A percentile compares a stretch with the other conserved stretches of the same genome.
These are phyloP conservation scores for Pyrgilauda ruficollis DNA, from an alignment of 2,113 vertebrate species.

Conservation along the genomic window DNA sequence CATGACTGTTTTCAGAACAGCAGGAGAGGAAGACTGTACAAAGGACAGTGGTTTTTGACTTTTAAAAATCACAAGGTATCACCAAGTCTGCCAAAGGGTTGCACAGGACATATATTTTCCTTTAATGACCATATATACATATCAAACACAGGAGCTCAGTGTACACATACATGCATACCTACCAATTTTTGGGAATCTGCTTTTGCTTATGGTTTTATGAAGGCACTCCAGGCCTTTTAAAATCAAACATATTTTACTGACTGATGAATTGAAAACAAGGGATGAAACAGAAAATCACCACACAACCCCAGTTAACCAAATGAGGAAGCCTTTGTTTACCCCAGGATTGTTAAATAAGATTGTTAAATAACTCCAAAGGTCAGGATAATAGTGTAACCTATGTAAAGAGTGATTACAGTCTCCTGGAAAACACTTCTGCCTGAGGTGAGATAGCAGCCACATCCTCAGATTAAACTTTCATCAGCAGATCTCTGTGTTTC, in stretches of 20 bases:
- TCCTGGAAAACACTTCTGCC: constrained; percentile 37
- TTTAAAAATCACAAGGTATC: neutral
- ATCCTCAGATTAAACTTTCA: constrained; percentile 80
- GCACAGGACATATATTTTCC: neutral
- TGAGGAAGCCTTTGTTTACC: neutral
- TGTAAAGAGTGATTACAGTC: constrained; percentile 27
- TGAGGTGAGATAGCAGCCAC: constrained; percentile 45
- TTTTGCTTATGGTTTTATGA: neutral
- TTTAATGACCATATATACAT: neutral
- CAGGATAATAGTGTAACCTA: neutral
- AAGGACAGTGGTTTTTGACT: neutral
- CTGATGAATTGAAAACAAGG: neutral
- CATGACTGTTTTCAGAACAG: neutral
- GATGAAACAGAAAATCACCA: neutral
- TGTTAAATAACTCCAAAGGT: constrained; percentile 1
- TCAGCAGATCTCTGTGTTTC: constrained; percentile 70
- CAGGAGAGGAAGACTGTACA: neutral
- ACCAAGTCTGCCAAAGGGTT: neutral
- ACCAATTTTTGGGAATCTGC: neutral
- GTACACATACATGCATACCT: neutral
- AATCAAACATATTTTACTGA: neutral
- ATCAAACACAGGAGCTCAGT: neutral
- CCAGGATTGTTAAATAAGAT: neutral
- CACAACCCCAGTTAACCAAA: neutral
- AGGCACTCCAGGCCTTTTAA: neutral